Evolutionary conservation across 2,113 vertebrate species (phyloP).

Genomic region (Heliornis fulica): DNA sequence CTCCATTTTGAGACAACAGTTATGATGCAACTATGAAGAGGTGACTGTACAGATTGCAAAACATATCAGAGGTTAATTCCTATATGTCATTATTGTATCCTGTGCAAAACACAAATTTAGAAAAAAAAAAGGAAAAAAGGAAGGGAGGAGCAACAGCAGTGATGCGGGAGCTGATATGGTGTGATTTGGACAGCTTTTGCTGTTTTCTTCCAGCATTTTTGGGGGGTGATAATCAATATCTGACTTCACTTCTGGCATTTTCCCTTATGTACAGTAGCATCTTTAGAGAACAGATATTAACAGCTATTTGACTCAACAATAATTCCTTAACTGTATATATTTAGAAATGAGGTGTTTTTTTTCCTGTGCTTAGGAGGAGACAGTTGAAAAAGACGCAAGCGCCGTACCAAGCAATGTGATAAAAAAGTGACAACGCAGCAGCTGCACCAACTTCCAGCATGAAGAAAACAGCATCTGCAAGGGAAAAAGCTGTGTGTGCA

Average conservation of each 20-base stretch:
- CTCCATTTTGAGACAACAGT: background rate
- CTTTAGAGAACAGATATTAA: slow-evolving; percentile 26
- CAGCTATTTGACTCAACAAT: slow-evolving; percentile 27
- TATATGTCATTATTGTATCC: background rate
- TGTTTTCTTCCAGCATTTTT: background rate
- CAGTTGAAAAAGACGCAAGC: slow-evolving; percentile 28
- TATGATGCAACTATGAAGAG: background rate
- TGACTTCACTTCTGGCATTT: slow-evolving; percentile 13
- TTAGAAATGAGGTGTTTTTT: slow-evolving; percentile 6
- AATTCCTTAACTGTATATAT: slow-evolving; percentile 28
- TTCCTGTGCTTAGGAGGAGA: background rate
- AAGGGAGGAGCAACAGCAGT: background rate
- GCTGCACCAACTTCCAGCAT: background rate
- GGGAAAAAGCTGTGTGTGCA: background rate
- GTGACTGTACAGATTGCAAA: background rate
- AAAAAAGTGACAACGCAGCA: slow-evolving; percentile 35
- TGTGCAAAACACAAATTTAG: background rate
- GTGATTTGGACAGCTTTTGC: background rate
- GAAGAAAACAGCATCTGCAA: slow-evolving; percentile 8
- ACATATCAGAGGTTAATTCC: background rate
- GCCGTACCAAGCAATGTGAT: background rate
- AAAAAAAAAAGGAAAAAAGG: background rate
- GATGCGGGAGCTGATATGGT: background rate
- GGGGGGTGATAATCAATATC: background rate
- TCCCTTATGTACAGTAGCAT: background rate